phyloP scores from a whole-genome alignment of 2,797 vertebrate genomes.

The Arnoldichthys spilopterus region DNA sequence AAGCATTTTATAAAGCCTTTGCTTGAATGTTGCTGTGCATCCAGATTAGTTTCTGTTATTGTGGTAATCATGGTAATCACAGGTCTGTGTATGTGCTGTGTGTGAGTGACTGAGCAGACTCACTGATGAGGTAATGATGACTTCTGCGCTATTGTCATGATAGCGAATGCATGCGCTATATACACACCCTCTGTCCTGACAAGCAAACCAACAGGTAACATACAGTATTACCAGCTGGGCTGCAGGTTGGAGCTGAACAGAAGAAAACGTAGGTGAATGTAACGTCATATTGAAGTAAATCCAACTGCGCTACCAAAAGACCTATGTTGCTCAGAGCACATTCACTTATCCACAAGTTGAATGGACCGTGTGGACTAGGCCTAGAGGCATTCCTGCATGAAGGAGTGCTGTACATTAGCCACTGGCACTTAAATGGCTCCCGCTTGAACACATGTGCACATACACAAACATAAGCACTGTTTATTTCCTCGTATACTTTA shows the following conservation, averaged over 20 bases:
- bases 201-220: too few relatives aligned
- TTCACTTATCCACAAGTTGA: too few relatives aligned
- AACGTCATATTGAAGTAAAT: too few relatives aligned
- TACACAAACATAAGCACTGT: not conserved
- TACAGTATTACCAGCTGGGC: too few relatives aligned
- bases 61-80: not conserved
- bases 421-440: not conserved
- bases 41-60: not conserved
- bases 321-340: too few relatives aligned
- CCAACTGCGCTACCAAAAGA: too few relatives aligned
- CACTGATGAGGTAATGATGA: not conserved
- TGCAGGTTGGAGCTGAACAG: too few relatives aligned
- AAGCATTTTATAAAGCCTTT: not conserved
- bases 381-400: constrained; percentile 12
- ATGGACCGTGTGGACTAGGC: too few relatives aligned
- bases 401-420: constrained; percentile 17
- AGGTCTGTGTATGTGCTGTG: not conserved
- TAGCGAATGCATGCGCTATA: not conserved
- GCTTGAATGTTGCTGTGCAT: not conserved
- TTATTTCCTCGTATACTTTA: constrained; percentile 25
- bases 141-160: not conserved
- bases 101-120: not conserved
- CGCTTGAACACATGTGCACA: not conserved
- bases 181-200: not conserved
- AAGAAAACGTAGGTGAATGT: too few relatives aligned